Evolutionary conservation across 35 echinoderm and acorn worm genomes (phyloP), one percentile per base, ranked within the genome.

Genomic region (Amphiura filiformis): DNA sequence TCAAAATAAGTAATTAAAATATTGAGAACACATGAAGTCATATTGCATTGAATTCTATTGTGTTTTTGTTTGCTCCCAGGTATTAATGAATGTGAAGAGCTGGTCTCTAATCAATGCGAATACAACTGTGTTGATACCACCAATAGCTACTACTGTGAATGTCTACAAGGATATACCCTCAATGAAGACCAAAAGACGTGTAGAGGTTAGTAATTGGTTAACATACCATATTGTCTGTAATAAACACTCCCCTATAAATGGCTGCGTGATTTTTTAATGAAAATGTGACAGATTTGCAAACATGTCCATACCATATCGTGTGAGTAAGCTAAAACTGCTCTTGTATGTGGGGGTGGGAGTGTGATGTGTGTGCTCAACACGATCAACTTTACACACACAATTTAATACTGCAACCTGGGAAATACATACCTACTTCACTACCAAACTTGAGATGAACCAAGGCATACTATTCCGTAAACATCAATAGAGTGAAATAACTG

Each of bases 281-380:
- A 17, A 37, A 0, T 26, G 44, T 37, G 34, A 9, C 22, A 1
- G 38, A 81, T 37, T 36, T 33, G 30, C 9, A 23, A 38, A 18
- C 4, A 9, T 75, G 65, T 0, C 65, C 18, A 32, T 30, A 26
- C n/a, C 18, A 0, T 22, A 96, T 93, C 56, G 44, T 44, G 23
- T 26, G 35, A 31, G 87, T 87, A 78, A 64, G 78, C 12, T 93
- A 92, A 70, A 0, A 40, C 28, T 96, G 94, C 84, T 76, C 57
- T 52, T 96, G 94, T 84, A 87, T 57, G 57, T 39, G 34, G 15
- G 94, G 94, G 0, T 96, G n/a, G n/a, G n/a, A n/a, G n/a, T n/a
- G n/a, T n/a, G n/a, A n/a, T n/a, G n/a, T n/a, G n/a, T n/a, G n/a
- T n/a, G n/a, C n/a, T n/a, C n/a, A n/a, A n/a, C n/a, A n/a, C n/a